phyloP scores from a whole-genome alignment of 2,888 invertebrate species.

The Rhagium mordax region DNA sequence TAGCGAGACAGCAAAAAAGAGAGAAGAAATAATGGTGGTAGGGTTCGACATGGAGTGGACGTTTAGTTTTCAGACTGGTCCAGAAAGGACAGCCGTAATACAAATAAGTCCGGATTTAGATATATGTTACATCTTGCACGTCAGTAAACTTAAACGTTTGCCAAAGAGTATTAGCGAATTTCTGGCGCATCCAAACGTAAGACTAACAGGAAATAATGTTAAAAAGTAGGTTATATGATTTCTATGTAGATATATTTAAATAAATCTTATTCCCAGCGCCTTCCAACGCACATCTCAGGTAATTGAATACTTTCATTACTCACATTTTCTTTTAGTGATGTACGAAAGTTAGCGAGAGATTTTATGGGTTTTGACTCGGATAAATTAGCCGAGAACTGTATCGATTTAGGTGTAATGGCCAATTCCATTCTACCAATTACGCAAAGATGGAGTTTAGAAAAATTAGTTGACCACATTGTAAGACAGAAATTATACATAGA shows the following conservation, averaged over 20 bases:
- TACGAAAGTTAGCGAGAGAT: constrained; percentile 76
- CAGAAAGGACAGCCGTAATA: constrained; percentile 75
- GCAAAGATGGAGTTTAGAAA: constrained; percentile 76
- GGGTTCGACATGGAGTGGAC: constrained; percentile 82
- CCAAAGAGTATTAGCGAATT: constrained; percentile 74
- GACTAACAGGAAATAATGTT: constrained; percentile 77
- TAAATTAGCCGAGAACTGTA: constrained; percentile 73
- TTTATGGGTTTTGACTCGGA: constrained; percentile 73
- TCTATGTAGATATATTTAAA: too few species aligned
- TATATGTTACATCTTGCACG: constrained; percentile 75
- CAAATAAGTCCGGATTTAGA: constrained; percentile 76
- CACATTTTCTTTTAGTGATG: constrained; percentile 72
- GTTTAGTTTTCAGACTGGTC: constrained; percentile 74
- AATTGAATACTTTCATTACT: too few species aligned
- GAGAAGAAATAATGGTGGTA: constrained; percentile 69
- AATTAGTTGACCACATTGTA: constrained; percentile 73
- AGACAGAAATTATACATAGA: too few species aligned
- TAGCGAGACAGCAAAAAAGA: constrained; percentile 65
- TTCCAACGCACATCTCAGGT: too few species aligned
- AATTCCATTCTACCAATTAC: constrained; percentile 72
- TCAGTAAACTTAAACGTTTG: constrained; percentile 72
- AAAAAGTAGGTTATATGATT: constrained; percentile 71
- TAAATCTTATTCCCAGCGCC: too few species aligned
- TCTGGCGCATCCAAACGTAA: constrained; percentile 74
- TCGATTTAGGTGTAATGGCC: constrained; percentile 75